Percentiles rank a stretch among this genome's conserved stretches.
These are phyloP conservation scores for Isaurus tuberculatus DNA, from an alignment of 92 coral and sea anemone species.

Conservation along the genomic window DNA sequence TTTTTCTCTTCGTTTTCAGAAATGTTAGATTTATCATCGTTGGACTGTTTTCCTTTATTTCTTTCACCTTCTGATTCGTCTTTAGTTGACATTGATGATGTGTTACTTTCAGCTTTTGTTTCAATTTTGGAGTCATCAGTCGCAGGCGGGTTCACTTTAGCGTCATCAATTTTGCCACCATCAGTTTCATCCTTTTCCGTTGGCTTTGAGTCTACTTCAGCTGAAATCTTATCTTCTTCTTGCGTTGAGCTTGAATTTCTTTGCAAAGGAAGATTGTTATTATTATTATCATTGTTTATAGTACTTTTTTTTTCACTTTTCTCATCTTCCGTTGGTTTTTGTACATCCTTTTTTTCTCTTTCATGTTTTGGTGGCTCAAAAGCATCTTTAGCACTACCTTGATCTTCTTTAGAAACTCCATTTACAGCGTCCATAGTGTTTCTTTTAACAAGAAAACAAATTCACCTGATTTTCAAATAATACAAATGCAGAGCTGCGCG, in stretches of 20 bases:
- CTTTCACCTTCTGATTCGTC: neutral
- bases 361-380: neutral
- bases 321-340: neutral
- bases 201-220: neutral
- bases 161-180: neutral
- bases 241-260: neutral
- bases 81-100: neutral
- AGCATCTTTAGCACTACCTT: neutral
- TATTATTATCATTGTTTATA: neutral
- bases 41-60: neutral
- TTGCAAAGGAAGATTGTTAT: neutral
- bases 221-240: neutral
- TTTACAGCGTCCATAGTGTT: conserved; percentile 7
- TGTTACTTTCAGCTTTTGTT: neutral
- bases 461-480: neutral
- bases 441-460: neutral
- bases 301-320: neutral
- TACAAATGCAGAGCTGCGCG: neutral
- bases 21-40: neutral
- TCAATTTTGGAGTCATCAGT: neutral
- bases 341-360: neutral
- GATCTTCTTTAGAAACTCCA: neutral
- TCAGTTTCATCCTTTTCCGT: neutral
- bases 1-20: neutral
- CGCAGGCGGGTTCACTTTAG: neutral